These are phyloP conservation scores for Drosophila paracracens DNA, from an alignment of 2,888 invertebrate genomes.

Conservation along the genomic window DNA sequence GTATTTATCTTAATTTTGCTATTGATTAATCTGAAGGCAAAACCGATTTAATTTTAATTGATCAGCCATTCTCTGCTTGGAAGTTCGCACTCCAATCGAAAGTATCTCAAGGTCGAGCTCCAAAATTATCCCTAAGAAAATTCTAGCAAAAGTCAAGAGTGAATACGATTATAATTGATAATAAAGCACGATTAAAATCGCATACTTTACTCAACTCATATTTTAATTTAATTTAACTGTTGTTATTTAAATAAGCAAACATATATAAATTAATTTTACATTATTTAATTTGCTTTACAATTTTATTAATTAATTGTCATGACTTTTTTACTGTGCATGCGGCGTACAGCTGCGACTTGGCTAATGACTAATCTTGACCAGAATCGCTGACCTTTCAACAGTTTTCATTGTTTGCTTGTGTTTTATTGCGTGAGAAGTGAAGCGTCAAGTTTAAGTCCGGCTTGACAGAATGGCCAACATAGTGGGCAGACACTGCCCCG, in stretches of 20 bases:
- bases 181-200: not conserved
- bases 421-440: constrained; percentile 53
- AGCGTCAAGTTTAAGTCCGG: constrained; percentile 64
- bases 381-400: constrained; percentile 68
- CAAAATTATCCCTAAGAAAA: not conserved
- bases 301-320: not conserved
- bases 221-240: not conserved
- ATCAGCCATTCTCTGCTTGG: not conserved
- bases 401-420: constrained; percentile 11
- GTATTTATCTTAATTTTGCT: not conserved
- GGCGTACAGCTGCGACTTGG: constrained; percentile 27
- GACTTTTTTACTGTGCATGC: constrained; percentile 2
- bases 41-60: not conserved
- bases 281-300: not conserved
- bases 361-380: constrained; percentile 50
- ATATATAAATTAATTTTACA: not conserved
- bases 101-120: not conserved
- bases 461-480: constrained; percentile 21
- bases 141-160: not conserved
- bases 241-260: not conserved
- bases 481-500: constrained; percentile 17
- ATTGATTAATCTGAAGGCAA: not conserved
- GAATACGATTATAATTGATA: not conserved
- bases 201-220: not conserved
- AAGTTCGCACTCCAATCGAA: not conserved